These are phyloP conservation scores for Siphlonurus alternatus DNA, from an alignment of 2,888 invertebrate species.

Conservation along the genomic window DNA sequence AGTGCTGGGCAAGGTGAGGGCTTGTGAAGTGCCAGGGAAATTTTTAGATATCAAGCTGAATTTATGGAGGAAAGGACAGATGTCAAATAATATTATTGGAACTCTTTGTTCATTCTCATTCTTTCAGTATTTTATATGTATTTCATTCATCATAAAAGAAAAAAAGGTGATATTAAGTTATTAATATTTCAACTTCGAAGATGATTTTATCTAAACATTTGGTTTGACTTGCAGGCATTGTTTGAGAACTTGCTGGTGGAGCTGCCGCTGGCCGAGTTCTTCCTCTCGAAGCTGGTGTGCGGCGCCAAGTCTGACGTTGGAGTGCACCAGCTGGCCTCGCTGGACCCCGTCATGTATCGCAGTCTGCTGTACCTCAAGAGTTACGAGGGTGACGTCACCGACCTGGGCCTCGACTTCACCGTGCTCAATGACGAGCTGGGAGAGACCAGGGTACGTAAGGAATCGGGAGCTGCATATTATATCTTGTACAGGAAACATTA, in stretches of 20 bases:
- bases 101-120: background rate
- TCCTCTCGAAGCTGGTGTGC: conserved; percentile 66
- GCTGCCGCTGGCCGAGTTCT: conserved; percentile 89
- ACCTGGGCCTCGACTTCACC: conserved; percentile 84
- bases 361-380: conserved; percentile 78
- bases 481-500: background rate
- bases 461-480: too few species aligned
- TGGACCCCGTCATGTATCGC: conserved; percentile 83
- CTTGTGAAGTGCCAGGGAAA: conserved; percentile 53
- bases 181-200: background rate
- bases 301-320: conserved; percentile 63
- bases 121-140: background rate
- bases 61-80: background rate
- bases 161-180: too few species aligned
- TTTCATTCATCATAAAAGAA: background rate
- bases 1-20: conserved; percentile 78
- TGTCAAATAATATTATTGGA: background rate
- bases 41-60: too few species aligned
- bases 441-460: conserved; percentile 56
- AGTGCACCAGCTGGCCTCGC: conserved; percentile 80
- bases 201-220: conserved; percentile 14
- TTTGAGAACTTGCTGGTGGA: conserved; percentile 92
- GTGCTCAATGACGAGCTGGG: conserved; percentile 79
- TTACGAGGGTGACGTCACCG: conserved; percentile 70
- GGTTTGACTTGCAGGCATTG: too few species aligned